Percentiles rank a stretch among this genome's conserved stretches.
These are phyloP conservation scores for Larimichthys polyactis DNA, from an alignment of 2,113 vertebrate genomes.

Conservation along the genomic window DNA sequence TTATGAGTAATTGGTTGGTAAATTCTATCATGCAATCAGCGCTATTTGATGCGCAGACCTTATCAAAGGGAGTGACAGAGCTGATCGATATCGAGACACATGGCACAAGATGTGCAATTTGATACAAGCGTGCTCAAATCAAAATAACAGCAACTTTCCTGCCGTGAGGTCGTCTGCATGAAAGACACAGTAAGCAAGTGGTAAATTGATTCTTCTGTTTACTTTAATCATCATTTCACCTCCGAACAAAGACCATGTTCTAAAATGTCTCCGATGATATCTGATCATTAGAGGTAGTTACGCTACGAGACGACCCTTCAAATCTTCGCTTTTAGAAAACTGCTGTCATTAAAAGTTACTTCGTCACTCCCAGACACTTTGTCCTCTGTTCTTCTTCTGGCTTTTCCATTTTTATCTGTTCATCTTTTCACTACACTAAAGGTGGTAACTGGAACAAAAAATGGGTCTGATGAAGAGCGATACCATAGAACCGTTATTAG, in stretches of 20 bases:
- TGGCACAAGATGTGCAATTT: neutral
- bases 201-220: neutral
- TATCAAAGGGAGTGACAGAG: slow-evolving; percentile 42
- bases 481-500: too few relatives aligned
- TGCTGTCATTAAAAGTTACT: slow-evolving; percentile 37
- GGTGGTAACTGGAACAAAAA: too few relatives aligned
- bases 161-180: slow-evolving; percentile 1
- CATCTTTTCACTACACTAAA: neutral
- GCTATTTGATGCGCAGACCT: slow-evolving; percentile 25
- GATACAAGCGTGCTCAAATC: neutral
- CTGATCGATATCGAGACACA: slow-evolving; percentile 30
- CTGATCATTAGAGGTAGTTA: neutral
- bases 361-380: neutral
- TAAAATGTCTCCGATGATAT: neutral
- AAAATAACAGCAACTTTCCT: neutral
- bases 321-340: slow-evolving; percentile 10
- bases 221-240: neutral
- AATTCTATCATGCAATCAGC: slow-evolving; percentile 34
- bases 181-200: neutral
- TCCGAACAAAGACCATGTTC: neutral
- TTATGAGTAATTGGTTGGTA: slow-evolving; percentile 43
- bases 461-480: too few relatives aligned
- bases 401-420: neutral
- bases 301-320: neutral
- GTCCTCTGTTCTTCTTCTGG: neutral